phyloP scores from a whole-genome alignment of 1,140 invertebrate species.

The Drosophila funebris region DNA sequence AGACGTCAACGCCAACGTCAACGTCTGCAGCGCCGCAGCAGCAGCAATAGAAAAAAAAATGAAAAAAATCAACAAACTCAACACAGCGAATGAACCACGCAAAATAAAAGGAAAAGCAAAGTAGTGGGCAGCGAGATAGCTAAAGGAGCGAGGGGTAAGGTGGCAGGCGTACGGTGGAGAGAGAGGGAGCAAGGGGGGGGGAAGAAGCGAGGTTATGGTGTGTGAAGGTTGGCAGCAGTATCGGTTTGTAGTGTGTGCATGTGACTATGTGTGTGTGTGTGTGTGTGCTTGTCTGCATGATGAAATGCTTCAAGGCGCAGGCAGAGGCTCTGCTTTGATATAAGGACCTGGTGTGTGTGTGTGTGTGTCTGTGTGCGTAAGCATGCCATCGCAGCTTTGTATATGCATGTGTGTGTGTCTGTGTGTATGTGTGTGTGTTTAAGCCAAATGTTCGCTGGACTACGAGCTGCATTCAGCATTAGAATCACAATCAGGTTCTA shows the following conservation, averaged over 20 bases:
- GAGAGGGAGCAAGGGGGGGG: too few relatives aligned
- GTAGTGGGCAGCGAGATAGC: constrained; percentile 29
- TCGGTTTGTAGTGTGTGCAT: background rate
- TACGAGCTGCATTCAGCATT: constrained; percentile 13
- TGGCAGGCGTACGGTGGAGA: too few relatives aligned
- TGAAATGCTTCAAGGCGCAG: constrained; percentile 34
- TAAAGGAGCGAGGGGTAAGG: background rate
- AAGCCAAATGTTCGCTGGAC: constrained; percentile 23
- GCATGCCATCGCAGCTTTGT: constrained; percentile 3
- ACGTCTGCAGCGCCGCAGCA: constrained; percentile 6
- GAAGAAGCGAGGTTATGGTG: background rate
- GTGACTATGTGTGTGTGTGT: background rate
- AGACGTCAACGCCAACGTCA: constrained; percentile 26
- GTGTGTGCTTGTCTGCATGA: constrained; percentile 26
- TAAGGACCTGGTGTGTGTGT: constrained; percentile 24
- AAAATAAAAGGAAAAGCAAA: constrained; percentile 58
- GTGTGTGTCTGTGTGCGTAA: constrained; percentile 5
- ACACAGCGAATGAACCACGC: constrained; percentile 50
- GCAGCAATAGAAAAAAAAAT: constrained; percentile 55
- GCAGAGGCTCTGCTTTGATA: constrained; percentile 22
- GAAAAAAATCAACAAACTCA: constrained; percentile 44
- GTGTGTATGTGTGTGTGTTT: background rate
- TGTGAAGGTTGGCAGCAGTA: background rate
- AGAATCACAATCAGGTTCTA: constrained; percentile 36
- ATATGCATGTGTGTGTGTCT: background rate